Evolutionary conservation across 2,888 invertebrate genomes (phyloP).

Genomic region (Lithophane leautieri): DNA sequence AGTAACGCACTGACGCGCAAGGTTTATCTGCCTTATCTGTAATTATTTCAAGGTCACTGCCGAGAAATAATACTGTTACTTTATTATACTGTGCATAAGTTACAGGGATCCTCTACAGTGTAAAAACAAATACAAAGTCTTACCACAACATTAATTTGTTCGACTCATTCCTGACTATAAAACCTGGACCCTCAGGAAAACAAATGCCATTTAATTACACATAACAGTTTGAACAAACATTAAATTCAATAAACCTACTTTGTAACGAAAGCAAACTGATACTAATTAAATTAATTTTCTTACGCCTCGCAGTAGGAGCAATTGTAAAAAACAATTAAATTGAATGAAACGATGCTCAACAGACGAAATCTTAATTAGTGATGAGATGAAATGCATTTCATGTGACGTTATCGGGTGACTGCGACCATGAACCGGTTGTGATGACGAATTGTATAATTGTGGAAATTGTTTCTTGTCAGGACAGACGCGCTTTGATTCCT

Average conservation of each 20-base stretch:
- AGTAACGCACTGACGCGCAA: no score
- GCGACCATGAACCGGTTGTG: constrained; percentile 18
- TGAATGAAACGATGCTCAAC: constrained; percentile 57
- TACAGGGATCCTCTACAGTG: constrained; percentile 12
- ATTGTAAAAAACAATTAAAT: constrained; percentile 55
- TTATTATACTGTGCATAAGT: no score
- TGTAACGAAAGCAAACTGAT: constrained; percentile 47
- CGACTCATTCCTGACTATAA: constrained; percentile 34
- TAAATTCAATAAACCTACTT: constrained; percentile 53
- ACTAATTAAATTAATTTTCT: constrained; percentile 58
- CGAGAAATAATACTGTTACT: no score
- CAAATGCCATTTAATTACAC: constrained; percentile 54
- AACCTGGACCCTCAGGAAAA: constrained; percentile 28
- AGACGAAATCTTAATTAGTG: constrained; percentile 73
- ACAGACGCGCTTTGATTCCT: neutral
- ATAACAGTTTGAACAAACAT: constrained; percentile 38
- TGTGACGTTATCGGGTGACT: constrained; percentile 17
- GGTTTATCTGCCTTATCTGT: no score
- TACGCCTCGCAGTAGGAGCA: constrained; percentile 15
- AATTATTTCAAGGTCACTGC: no score
- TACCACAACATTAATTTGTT: constrained; percentile 39
- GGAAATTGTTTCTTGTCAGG: neutral
- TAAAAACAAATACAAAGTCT: constrained; percentile 36
- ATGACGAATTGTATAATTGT: constrained; percentile 11
- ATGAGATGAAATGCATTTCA: constrained; percentile 67